Evolutionary conservation across 2,113 vertebrate species (phyloP), one percentile per base, ranked within the genome.

Genomic region (Phasianus colchicus): DNA sequence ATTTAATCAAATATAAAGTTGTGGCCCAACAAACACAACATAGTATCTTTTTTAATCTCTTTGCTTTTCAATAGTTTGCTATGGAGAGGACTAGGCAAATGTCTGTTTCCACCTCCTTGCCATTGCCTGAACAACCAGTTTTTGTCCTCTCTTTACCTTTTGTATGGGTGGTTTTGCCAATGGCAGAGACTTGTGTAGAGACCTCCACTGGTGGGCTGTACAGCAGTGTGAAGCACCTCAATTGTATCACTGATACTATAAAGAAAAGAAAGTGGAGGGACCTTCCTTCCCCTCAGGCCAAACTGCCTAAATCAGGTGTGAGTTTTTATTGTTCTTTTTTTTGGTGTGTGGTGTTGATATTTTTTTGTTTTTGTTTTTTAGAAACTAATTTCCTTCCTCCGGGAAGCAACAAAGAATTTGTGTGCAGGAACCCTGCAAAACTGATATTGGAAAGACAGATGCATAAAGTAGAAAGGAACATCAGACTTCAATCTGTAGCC

Each of bases 1-100:
- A 76, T 67, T 92, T 88, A 50, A 66, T 60, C 69, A 87, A 74
- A 58, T 36, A 77, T 10, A 66, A 96, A 92, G 42, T 50, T 78
- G 38, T 3, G 3, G n/a, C 69, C 74, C 80, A 32, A 55, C 55
- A 97, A 75, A 84, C 84, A 57, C 13, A 73, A 47, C 40, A 32
- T 17, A 36, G 21, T 66, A 65, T 67, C 3, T 80, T 60, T 84
- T 81, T 72, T 19, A 47, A 74, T 69, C 78, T 50, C 81, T 48
- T 27, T 65, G 7, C 0, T 9, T 20, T n/a, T 72, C 36, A 1
- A 13, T 45, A n/a, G 21, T 87, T 89, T 43, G 22, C 65, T 85
- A 5, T 66, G 34, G 61, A 61, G 52, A 47, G 20, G 2, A 77
- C 7, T 6, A 42, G 11, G 34, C 29, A 57, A 30, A 16, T 54